A percentile compares a stretch with the other conserved stretches of the same genome.
Conservation (phyloP, 2,888 invertebrate species). For the Eupithecia abbreviata region DNA sequence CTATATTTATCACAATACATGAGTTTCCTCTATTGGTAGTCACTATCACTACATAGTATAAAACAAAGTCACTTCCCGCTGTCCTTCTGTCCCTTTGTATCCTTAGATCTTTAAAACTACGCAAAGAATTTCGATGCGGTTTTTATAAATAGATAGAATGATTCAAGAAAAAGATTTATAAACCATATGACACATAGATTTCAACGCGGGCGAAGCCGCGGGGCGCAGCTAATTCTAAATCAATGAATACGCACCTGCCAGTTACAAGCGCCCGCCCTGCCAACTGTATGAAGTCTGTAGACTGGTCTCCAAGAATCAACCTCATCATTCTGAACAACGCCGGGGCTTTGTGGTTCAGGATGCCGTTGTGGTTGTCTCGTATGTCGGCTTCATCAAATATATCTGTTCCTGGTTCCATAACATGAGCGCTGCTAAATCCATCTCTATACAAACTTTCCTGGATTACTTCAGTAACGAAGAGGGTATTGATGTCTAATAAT, state of each 20-base stretch:
- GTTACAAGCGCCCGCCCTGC: slow-evolving; percentile 59
- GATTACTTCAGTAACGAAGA: slow-evolving; percentile 71
- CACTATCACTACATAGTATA: too few relatives aligned
- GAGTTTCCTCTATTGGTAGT: not conserved
- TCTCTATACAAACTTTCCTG: slow-evolving; percentile 71
- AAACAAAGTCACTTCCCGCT: too few relatives aligned
- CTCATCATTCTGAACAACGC: slow-evolving; percentile 68
- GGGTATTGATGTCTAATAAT: slow-evolving; percentile 64
- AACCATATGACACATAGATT: too few relatives aligned
- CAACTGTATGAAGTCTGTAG: slow-evolving; percentile 59
- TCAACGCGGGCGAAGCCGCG: too few relatives aligned
- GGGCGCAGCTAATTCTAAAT: not conserved
- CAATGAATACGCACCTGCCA: slow-evolving; percentile 53
- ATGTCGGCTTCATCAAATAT: slow-evolving; percentile 60
- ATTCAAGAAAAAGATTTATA: too few relatives aligned
- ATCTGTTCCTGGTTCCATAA: slow-evolving; percentile 53
- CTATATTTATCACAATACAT: not conserved
- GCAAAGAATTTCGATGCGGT: too few relatives aligned
- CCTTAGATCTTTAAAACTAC: too few relatives aligned
- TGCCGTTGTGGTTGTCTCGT: slow-evolving; percentile 58
- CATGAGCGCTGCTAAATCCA: slow-evolving; percentile 50
- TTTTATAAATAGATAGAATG: too few relatives aligned
- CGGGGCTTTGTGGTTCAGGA: slow-evolving; percentile 67
- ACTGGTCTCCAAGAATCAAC: slow-evolving; percentile 53
- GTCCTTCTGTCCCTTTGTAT: too few relatives aligned